A percentile compares a stretch with the other conserved stretches of the same genome.
Evolutionary conservation across 2,797 vertebrate species (phyloP).

Genomic region (Mycteria americana): DNA sequence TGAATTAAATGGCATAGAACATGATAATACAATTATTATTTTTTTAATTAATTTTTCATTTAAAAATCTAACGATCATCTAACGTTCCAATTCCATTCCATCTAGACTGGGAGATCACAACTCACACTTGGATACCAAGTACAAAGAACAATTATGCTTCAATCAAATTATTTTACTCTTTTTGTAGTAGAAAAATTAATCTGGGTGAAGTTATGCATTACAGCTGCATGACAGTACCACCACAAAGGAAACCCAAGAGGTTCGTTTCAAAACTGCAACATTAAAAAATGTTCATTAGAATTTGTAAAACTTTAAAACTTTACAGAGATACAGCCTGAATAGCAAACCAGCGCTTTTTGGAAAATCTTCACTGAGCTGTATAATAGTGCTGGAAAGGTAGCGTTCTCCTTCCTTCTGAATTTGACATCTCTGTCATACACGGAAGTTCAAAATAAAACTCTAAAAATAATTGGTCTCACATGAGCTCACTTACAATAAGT

Average conservation of each 20-base stretch:
- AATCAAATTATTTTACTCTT: not conserved
- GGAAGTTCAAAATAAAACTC: not conserved
- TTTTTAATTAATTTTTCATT: not conserved
- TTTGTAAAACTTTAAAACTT: not conserved
- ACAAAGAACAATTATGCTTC: not conserved
- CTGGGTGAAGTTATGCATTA: not conserved
- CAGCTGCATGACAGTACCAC: not conserved
- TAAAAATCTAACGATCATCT: not conserved
- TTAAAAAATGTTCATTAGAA: not conserved
- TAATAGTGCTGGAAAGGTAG: not conserved
- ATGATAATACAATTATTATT: not conserved
- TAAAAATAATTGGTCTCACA: slow-evolving; percentile 25
- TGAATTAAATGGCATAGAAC: not conserved
- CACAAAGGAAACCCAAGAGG: not conserved
- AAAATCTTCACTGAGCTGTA: not conserved
- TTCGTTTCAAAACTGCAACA: not conserved
- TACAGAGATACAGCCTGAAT: not conserved
- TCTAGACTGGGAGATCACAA: not conserved
- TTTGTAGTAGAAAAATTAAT: not conserved
- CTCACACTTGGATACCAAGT: not conserved
- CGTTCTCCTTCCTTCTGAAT: not conserved
- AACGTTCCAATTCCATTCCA: not conserved
- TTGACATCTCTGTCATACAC: not conserved
- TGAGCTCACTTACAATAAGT: not conserved
- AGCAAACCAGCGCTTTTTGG: not conserved